phyloP scores from a whole-genome alignment of 2,113 vertebrate species.

The Sebastes fasciatus region DNA sequence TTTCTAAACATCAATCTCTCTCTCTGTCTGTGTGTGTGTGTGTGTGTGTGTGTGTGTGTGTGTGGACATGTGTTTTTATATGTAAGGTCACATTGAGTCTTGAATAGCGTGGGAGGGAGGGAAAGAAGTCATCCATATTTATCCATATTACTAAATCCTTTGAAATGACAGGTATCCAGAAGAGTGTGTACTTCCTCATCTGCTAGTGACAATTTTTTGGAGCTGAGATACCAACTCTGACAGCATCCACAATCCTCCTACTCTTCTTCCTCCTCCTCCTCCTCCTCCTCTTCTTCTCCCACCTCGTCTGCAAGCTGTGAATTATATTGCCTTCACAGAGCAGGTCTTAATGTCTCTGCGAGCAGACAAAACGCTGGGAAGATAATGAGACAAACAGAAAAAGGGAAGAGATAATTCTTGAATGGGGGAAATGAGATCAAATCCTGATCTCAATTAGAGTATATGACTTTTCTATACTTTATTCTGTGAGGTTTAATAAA shows the following conservation, averaged over 20 bases:
- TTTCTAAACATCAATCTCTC: neutral
- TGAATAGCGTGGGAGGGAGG: slow-evolving; percentile 1
- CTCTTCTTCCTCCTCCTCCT: slow-evolving; percentile 8
- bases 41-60: neutral
- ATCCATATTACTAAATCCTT: slow-evolving; percentile 35
- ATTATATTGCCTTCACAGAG: slow-evolving; percentile 38
- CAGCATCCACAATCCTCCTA: slow-evolving; percentile 34
- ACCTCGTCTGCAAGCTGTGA: slow-evolving; percentile 39
- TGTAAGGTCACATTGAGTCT: slow-evolving; percentile 18
- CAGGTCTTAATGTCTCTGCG: slow-evolving; percentile 50
- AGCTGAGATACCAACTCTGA: slow-evolving; percentile 43
- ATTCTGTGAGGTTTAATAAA: slow-evolving; percentile 34
- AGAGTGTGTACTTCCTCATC: slow-evolving; percentile 24
- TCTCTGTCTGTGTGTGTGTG: too few relatives aligned
- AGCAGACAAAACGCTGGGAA: slow-evolving; percentile 39
- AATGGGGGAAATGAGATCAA: neutral
- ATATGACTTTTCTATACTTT: slow-evolving; percentile 19
- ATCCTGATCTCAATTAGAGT: slow-evolving; percentile 1
- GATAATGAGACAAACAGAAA: slow-evolving; percentile 41
- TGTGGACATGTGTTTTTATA: neutral
- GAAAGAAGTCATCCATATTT: slow-evolving; percentile 50
- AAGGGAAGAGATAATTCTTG: slow-evolving; percentile 7
- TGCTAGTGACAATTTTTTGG: slow-evolving; percentile 42
- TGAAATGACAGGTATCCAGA: slow-evolving; percentile 51
- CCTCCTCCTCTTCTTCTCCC: slow-evolving; percentile 1